Evolutionary conservation across 2,113 vertebrate species (phyloP).

Genomic region (Desmodus rotundus): DNA sequence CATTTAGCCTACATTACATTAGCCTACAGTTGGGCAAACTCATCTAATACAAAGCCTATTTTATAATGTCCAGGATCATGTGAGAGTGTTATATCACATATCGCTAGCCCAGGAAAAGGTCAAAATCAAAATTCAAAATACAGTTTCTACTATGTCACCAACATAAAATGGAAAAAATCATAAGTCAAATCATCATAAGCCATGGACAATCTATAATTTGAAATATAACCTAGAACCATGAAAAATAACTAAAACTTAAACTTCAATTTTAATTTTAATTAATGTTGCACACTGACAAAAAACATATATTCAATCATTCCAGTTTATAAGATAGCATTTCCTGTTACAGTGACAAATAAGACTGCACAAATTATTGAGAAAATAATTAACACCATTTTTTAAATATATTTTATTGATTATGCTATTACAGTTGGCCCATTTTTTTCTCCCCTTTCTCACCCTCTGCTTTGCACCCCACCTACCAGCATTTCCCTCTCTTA

Average conservation of each 20-base stretch:
- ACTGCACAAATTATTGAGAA: background rate
- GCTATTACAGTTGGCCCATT: too few relatives aligned
- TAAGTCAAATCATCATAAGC: background rate
- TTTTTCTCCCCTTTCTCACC: too few relatives aligned
- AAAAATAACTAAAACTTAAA: conserved; percentile 31
- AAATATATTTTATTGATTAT: too few relatives aligned
- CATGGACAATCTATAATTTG: background rate
- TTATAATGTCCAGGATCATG: background rate
- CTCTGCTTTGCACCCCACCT: too few relatives aligned
- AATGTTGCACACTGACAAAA: background rate
- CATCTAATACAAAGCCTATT: background rate
- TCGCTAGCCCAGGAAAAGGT: background rate
- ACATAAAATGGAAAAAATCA: background rate
- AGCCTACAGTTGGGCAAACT: background rate
- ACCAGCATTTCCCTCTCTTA: too few relatives aligned
- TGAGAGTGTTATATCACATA: background rate
- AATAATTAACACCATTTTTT: background rate
- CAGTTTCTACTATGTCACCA: background rate
- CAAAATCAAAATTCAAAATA: background rate
- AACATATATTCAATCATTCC: background rate
- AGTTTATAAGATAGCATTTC: background rate
- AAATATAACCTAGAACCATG: conserved; percentile 24
- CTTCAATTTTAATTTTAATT: conserved; percentile 7
- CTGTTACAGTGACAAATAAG: background rate
- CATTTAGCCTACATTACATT: background rate